Conservation (phyloP, 1,140 invertebrate species). For the Temnothorax longispinosus region DNA sequence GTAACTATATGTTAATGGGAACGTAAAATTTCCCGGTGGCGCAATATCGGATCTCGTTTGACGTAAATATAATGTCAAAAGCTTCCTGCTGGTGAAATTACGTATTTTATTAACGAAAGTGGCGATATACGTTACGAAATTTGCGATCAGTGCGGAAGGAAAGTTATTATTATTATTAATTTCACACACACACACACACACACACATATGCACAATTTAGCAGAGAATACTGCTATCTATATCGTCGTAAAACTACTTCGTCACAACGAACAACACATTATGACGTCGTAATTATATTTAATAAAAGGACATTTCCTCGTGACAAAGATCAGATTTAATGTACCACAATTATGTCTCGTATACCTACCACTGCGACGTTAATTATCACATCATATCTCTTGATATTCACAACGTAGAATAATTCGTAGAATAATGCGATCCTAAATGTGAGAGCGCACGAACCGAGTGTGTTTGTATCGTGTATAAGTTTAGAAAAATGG, state of each 20-base stretch:
- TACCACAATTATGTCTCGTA: slow-evolving; percentile 14
- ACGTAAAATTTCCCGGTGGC: slow-evolving; percentile 37
- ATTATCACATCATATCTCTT: neutral
- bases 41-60: slow-evolving; percentile 44
- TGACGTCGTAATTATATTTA: slow-evolving; percentile 31
- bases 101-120: slow-evolving; percentile 58
- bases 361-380: neutral
- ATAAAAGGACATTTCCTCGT: slow-evolving; percentile 15
- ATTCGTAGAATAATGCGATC: neutral
- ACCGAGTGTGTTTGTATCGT: neutral
- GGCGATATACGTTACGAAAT: slow-evolving; percentile 11
- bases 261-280: neutral
- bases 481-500: neutral
- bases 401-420: slow-evolving; percentile 1
- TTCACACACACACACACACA: neutral
- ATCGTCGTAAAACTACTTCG: neutral
- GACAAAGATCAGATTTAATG: slow-evolving; percentile 13
- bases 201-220: neutral
- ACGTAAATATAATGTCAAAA: slow-evolving; percentile 57
- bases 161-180: slow-evolving; percentile 39
- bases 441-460: neutral
- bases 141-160: slow-evolving; percentile 29
- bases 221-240: neutral
- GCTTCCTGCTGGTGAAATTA: slow-evolving; percentile 37
- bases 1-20: slow-evolving; percentile 56